phyloP scores from a whole-genome alignment of 1,140 invertebrate genomes.

The Brachionus manjavacas region DNA sequence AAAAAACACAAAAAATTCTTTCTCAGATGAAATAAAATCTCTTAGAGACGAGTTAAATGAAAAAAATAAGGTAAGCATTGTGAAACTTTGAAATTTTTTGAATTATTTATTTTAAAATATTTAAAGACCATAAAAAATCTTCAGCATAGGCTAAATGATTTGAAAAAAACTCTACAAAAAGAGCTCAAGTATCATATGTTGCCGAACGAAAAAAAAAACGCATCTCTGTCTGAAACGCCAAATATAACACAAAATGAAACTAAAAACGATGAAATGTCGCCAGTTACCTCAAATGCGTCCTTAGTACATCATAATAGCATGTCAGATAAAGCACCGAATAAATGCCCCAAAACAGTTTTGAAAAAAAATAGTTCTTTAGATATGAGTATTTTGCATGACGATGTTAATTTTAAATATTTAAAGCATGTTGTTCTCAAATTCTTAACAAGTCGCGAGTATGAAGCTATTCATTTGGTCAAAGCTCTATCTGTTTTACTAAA shows the following conservation, averaged over 20 bases:
- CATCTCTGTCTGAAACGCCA: background rate
- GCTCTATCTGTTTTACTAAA: slow-evolving; percentile 77
- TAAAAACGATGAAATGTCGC: background rate
- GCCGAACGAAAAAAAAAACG: background rate
- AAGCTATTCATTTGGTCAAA: slow-evolving; percentile 80
- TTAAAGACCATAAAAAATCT: slow-evolving; percentile 77
- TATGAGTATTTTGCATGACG: slow-evolving; percentile 48
- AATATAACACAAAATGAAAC: background rate
- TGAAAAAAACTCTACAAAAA: slow-evolving; percentile 82
- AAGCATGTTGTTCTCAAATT: slow-evolving; percentile 89
- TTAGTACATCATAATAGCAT: background rate
- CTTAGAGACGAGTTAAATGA: background rate
- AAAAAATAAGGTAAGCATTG: background rate
- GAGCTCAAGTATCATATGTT: slow-evolving; percentile 61
- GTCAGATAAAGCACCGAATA: background rate
- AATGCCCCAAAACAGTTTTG: background rate
- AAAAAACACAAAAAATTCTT: background rate
- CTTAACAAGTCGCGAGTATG: slow-evolving; percentile 74
- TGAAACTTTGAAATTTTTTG: too few relatives aligned
- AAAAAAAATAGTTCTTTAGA: slow-evolving; percentile 40
- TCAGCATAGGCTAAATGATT: slow-evolving; percentile 75
- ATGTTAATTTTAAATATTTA: slow-evolving; percentile 78
- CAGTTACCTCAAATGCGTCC: background rate
- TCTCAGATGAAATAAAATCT: background rate
- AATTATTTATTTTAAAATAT: slow-evolving; percentile 41